A percentile compares a stretch with the other conserved stretches of the same genome.
These are phyloP conservation scores for Erythrolamprus reginae DNA, from an alignment of 2,113 vertebrate species.

Conservation along the genomic window DNA sequence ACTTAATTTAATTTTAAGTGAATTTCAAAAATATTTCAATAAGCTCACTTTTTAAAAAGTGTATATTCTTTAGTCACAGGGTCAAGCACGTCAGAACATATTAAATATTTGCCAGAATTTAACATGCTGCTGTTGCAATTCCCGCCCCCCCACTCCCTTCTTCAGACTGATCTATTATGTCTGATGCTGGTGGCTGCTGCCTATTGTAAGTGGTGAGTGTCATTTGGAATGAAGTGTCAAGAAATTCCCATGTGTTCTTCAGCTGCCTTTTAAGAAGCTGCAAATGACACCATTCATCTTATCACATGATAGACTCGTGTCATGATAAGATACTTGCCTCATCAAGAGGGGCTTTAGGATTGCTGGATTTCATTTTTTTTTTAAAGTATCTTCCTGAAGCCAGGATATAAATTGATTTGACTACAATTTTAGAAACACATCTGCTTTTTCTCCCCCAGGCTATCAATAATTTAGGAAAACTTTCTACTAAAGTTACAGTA, in stretches of 20 bases:
- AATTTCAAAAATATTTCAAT: background rate
- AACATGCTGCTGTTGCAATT: slow-evolving; percentile 15
- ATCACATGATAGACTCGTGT: slow-evolving; percentile 44
- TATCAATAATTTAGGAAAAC: slow-evolving; percentile 35
- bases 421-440: slow-evolving; percentile 8
- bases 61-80: slow-evolving; percentile 40
- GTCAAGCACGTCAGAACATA: slow-evolving; percentile 23
- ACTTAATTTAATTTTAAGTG: background rate
- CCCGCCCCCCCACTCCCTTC: slow-evolving; percentile 13
- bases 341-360: slow-evolving; percentile 12
- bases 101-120: slow-evolving; percentile 53
- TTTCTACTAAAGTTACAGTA: slow-evolving; percentile 34
- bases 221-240: slow-evolving; percentile 42
- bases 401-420: background rate
- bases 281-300: slow-evolving; percentile 50
- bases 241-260: slow-evolving; percentile 40
- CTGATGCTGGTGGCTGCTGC: slow-evolving; percentile 39
- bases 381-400: background rate
- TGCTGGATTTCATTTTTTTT: slow-evolving; percentile 23
- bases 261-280: slow-evolving; percentile 55
- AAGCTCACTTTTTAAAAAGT: background rate
- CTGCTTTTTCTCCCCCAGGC: slow-evolving; percentile 22
- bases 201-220: slow-evolving; percentile 48
- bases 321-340: slow-evolving; percentile 18
- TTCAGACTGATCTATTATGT: slow-evolving; percentile 47